These are phyloP conservation scores for Bursaphelenchus mucronatus DNA, from an alignment of 1,140 invertebrate genomes.

Conservation along the genomic window DNA sequence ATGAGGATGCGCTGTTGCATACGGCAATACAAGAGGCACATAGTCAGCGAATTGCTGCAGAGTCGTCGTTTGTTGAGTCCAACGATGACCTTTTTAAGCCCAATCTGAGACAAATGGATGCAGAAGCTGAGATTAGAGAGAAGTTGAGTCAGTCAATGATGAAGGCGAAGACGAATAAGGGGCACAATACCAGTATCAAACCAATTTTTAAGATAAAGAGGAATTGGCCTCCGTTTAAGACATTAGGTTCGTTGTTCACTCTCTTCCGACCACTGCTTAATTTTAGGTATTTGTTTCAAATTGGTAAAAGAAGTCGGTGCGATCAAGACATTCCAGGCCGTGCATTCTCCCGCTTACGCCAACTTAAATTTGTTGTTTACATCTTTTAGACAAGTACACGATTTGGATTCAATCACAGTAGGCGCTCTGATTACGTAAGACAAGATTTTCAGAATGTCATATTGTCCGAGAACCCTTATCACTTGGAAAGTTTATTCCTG, in stretches of 20 bases:
- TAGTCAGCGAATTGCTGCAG: background rate
- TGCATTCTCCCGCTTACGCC: background rate
- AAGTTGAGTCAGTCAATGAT: conserved; percentile 32
- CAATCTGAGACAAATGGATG: conserved; percentile 21
- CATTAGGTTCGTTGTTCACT: conserved; percentile 20
- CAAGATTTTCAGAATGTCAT: conserved; percentile 38
- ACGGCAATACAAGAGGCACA: background rate
- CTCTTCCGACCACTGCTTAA: background rate
- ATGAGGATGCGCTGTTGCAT: background rate
- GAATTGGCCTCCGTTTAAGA: conserved; percentile 22
- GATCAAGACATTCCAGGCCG: background rate
- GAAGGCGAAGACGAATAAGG: background rate
- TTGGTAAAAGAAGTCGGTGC: conserved; percentile 17
- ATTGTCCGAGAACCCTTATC: conserved; percentile 38
- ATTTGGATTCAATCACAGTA: conserved; percentile 30
- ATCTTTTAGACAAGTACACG: conserved; percentile 18
- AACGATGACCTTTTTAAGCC: conserved; percentile 14
- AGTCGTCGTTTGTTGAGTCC: background rate
- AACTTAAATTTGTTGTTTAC: conserved; percentile 10
- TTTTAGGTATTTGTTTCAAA: conserved; percentile 17
- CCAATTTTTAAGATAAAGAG: conserved; percentile 19
- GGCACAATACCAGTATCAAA: conserved; percentile 7
- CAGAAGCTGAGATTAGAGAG: conserved; percentile 28
- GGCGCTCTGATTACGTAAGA: conserved; percentile 28
- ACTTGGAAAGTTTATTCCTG: conserved; percentile 40